A percentile compares a stretch with the other conserved stretches of the same genome.
Conservation (phyloP, 2,888 invertebrate genomes). For the Synanthedon andrenaeformis region DNA sequence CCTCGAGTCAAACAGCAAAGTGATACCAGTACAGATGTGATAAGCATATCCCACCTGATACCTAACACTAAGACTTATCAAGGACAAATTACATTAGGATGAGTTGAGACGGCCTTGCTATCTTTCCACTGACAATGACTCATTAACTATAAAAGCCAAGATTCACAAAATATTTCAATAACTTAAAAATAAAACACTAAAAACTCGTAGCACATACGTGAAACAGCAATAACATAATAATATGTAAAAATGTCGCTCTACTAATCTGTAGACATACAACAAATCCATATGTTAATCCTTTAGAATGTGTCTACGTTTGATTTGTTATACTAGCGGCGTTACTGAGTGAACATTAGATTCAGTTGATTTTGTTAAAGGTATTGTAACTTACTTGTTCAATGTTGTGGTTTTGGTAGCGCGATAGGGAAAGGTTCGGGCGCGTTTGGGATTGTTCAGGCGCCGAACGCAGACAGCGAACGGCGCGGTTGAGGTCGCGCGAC, state of each 20-base stretch:
- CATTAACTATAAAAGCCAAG: conserved; percentile 10
- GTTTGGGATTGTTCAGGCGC: conserved; percentile 13
- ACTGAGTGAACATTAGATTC: neutral
- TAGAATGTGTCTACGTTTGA: neutral
- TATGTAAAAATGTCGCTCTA: conserved; percentile 7
- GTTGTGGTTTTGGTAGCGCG: neutral
- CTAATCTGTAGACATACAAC: conserved; percentile 4
- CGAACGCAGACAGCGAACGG: conserved; percentile 28
- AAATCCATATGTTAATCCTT: conserved; percentile 6
- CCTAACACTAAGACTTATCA: conserved; percentile 32
- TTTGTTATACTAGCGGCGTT: neutral
- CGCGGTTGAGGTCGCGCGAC: conserved; percentile 47
- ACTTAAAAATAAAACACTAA: conserved; percentile 5
- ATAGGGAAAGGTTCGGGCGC: conserved; percentile 6
- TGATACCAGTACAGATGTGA: conserved; percentile 13
- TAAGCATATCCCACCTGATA: conserved; percentile 42
- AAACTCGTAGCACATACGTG: conserved; percentile 16
- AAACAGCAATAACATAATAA: conserved; percentile 8
- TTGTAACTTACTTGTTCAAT: neutral
- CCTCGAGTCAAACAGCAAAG: neutral
- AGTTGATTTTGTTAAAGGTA: neutral
- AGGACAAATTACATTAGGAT: conserved; percentile 39
- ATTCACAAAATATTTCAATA: conserved; percentile 8
- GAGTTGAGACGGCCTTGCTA: conserved; percentile 30
- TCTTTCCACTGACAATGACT: conserved; percentile 17